Base-by-base conservation (phyloP, 2,888 invertebrate genomes). In the Trichogramma dendrolimi region DNA sequence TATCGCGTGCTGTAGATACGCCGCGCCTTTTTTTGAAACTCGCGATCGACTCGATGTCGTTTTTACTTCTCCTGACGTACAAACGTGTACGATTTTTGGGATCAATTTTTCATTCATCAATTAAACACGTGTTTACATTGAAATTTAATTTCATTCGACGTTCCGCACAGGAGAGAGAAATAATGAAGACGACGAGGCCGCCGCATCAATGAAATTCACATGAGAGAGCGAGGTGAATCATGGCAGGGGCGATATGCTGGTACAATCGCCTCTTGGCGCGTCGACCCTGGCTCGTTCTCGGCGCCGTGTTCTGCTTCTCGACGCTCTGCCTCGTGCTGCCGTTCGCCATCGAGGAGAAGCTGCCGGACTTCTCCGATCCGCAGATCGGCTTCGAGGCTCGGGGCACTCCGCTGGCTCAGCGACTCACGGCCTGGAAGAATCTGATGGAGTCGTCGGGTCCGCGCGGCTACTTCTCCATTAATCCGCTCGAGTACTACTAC, bases 361-460 rank as follows among this genome's bases (percentile, higher is more conserved):
- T 86, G 59, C 94, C 94, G 46, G 88, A 90, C 77, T 95, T 96
- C 81, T 86, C 88, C 67, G 92, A 95, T 79, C 95, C 95, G 39
- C 87, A 91, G 74, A 81, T 88, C 82, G 96, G 96, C 4, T 96
- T 96, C 80, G 94, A 94, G 78, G 90, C 95, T 10, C 85, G 96
- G 66, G 94, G 94, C n/a, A 96, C 95, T 2, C 81, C 83, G 51
- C 83, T 96, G 71, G 87, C 92, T 4, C 85, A 90, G 74, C 85
- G 93, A 58, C 82, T 92, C 67, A 88, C 88, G 51, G 87, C 94
- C 41, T 95, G 93, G 91, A 85, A 89, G 71, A 94, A 94, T 81
- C 84, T 96, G 57, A 81, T 89, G 63, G 87, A 90, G 72, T 87
- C 90, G 72, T 88, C 88, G 1, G 83, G 85, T 69, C 85, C 87